Evolutionary conservation across 2,113 vertebrate species (phyloP).

Genomic region (Seriola aureovittata): DNA sequence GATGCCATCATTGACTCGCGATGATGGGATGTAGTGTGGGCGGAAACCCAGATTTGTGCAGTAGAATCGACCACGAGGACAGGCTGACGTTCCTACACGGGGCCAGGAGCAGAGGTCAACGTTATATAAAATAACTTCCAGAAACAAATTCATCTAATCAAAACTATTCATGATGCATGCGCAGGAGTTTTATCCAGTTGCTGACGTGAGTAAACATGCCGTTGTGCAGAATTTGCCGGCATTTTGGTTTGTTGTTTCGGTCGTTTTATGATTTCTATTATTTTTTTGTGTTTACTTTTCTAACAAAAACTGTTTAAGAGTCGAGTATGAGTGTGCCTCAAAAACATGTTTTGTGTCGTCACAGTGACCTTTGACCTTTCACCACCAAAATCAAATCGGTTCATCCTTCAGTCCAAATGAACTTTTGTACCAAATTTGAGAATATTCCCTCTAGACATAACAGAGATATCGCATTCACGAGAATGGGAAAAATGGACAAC

Average conservation of each 20-base stretch:
- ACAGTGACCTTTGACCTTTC: too few relatives aligned
- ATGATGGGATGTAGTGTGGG: conserved; percentile 83
- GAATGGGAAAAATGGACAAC: too few relatives aligned
- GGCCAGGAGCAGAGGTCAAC: conserved; percentile 26
- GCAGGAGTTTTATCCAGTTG: neutral
- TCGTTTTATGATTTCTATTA: neutral
- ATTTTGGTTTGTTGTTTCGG: neutral
- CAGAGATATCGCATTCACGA: too few relatives aligned
- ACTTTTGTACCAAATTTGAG: too few relatives aligned
- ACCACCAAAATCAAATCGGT: too few relatives aligned
- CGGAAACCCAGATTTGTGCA: conserved; percentile 89
- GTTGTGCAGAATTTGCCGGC: neutral
- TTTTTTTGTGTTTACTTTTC: neutral
- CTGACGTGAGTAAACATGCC: neutral
- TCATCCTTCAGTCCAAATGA: too few relatives aligned
- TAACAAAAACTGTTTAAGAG: neutral
- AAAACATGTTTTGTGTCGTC: too few relatives aligned
- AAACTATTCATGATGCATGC: neutral
- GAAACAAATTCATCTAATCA: neutral
- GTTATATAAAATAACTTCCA: neutral
- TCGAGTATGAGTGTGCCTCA: neutral
- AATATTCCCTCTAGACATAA: too few relatives aligned
- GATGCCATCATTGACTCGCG: conserved; percentile 79
- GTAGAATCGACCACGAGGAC: conserved; percentile 88
- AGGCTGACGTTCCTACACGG: conserved; percentile 86